Evolutionary conservation across 1,140 invertebrate species (phyloP), one percentile per base, ranked within the genome.

Genomic region (Drosophila miranda): DNA sequence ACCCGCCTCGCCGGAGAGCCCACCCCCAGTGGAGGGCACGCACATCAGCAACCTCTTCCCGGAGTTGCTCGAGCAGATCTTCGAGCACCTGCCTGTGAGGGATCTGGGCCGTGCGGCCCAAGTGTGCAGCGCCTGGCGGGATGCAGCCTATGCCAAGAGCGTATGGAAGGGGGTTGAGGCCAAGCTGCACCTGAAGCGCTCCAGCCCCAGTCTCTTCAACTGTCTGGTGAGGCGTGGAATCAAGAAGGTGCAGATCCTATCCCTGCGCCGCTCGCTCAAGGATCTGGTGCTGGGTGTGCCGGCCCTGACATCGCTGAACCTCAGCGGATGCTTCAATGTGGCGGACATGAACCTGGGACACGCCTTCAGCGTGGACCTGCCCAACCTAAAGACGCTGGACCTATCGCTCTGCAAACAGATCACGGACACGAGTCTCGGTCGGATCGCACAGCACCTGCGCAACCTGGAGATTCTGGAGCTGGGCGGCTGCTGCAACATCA

Each of bases 151-250:
- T 89, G 94, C 96, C 77, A 95, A 97, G 63, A 96, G 95, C 5
- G 97, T 98, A 5, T 99, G 98, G 98, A 94, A 96, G 68, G 96
- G 96, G 42, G 96, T 98, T 4, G 96, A 98, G 89, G 97, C 98
- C 0, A 95, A 96, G 75, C 91, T 99, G 66, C 97, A 99, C 91
- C 93, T 99, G 38, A 93, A 96, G 43, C 93, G 96, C 66, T 94
- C 96, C 58, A 95, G 96, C 53, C 95, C 96, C 6, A 95, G 95
- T 70, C 93, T 98, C 23, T 98, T 98, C 91, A 93, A 94, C 16
- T 97, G 96, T 61, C 92, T 99, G 21, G 96, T 96, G 2, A 94
- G 95, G 75, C 93, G 98, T 30, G 97, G 97, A 69, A 97, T 99
- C 55, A 94, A 95, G 58, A 94, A 95, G 82, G 94, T 99, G 14